Evolutionary conservation across 2,113 vertebrate genomes (phyloP).

Genomic region (Halcyon malimbica): DNA sequence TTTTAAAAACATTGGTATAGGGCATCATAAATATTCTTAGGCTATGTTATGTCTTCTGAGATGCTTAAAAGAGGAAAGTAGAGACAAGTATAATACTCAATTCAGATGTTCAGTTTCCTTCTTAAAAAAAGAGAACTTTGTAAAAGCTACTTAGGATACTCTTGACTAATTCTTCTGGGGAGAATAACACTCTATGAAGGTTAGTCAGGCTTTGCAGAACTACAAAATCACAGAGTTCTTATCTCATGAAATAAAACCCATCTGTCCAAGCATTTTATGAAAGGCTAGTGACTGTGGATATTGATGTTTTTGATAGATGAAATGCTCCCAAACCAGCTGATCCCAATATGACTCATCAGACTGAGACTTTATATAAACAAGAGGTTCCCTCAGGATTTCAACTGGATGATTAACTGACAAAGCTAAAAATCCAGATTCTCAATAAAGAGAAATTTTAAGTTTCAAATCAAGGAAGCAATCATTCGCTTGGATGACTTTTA

Average conservation of each 20-base stretch:
- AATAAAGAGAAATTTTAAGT: background rate
- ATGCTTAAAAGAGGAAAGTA: background rate
- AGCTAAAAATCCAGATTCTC: conserved; percentile 26
- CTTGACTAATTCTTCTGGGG: background rate
- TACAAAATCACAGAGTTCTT: background rate
- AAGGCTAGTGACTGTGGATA: background rate
- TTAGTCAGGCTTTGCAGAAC: background rate
- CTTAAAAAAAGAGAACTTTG: background rate
- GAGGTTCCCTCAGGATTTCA: conserved; percentile 14
- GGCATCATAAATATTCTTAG: background rate
- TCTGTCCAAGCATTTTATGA: conserved; percentile 21
- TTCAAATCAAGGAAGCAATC: conserved; percentile 45
- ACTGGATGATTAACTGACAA: conserved; percentile 32
- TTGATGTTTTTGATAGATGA: conserved; percentile 51
- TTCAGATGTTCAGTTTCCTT: background rate
- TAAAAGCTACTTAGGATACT: background rate
- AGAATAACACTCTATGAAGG: background rate
- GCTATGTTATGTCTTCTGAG: background rate
- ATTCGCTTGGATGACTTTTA: background rate
- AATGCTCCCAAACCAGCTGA: conserved; percentile 26
- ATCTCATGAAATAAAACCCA: background rate
- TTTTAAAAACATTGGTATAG: background rate
- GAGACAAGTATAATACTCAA: background rate
- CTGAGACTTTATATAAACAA: conserved; percentile 35
- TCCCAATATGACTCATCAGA: conserved; percentile 28